Evolutionary conservation across 2,888 invertebrate genomes (phyloP).

Genomic region (Opisthograptis luteolata): DNA sequence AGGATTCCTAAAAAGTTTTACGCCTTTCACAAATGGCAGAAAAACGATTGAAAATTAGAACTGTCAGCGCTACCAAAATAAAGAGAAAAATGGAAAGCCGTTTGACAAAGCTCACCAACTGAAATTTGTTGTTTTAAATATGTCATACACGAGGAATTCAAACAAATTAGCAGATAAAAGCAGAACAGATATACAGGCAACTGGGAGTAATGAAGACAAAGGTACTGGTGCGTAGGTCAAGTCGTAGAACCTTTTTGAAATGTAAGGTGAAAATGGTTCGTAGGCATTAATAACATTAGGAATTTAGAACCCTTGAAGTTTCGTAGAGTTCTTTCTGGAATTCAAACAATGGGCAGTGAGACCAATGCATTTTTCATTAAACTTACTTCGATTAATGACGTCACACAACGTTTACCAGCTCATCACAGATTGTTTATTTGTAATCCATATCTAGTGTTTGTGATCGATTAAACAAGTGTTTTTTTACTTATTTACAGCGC

Average conservation of each 20-base stretch:
- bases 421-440: no score
- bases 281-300: no score
- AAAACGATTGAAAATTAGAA: slow-evolving; percentile 66
- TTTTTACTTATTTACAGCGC: slow-evolving; percentile 65
- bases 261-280: slow-evolving; percentile 5
- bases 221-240: slow-evolving; percentile 47
- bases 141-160: slow-evolving; percentile 78
- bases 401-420: no score
- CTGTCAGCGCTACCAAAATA: slow-evolving; percentile 57
- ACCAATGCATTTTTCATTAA: no score
- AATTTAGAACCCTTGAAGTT: no score
- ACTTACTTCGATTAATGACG: no score
- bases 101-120: slow-evolving; percentile 77
- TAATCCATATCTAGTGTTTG: no score
- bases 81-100: slow-evolving; percentile 73
- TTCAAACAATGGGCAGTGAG: no score
- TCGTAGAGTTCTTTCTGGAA: no score
- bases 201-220: slow-evolving; percentile 59
- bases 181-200: slow-evolving; percentile 56
- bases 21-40: not conserved
- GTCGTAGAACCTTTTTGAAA: not conserved
- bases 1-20: slow-evolving; percentile 2
- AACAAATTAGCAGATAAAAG: slow-evolving; percentile 72
- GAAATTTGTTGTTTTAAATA: slow-evolving; percentile 81
- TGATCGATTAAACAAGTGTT: no score